A percentile compares a stretch with the other conserved stretches of the same genome.
Evolutionary conservation across 1,140 invertebrate genomes (phyloP).

Genomic region (Hyles euphorbiae): DNA sequence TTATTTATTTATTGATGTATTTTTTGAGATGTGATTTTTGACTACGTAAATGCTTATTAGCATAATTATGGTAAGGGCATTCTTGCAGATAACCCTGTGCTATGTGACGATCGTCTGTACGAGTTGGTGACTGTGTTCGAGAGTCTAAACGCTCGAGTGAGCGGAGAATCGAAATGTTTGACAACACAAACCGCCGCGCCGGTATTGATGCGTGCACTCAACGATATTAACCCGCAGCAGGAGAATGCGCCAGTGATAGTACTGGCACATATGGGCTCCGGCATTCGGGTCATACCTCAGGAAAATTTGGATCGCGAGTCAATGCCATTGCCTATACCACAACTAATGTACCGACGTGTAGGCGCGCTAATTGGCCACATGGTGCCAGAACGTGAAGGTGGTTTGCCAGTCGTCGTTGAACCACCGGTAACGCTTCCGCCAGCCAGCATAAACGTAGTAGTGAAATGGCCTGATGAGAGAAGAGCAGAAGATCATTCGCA

Average conservation of each 20-base stretch:
- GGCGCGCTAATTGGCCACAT: conserved; percentile 59
- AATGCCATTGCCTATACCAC: conserved; percentile 22
- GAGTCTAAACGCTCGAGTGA: conserved; percentile 81
- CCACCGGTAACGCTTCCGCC: conserved; percentile 63
- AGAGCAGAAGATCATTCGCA: conserved; percentile 33
- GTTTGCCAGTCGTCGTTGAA: conserved; percentile 63
- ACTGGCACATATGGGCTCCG: conserved; percentile 36
- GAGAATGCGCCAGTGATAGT: conserved; percentile 41
- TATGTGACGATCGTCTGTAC: conserved; percentile 82
- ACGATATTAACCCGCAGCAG: conserved; percentile 51
- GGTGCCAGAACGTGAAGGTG: conserved; percentile 64
- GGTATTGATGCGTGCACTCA: conserved; percentile 62
- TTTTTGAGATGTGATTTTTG: neutral
- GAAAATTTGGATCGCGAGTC: conserved; percentile 26
- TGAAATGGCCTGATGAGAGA: conserved; percentile 55
- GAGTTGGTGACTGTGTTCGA: conserved; percentile 81
- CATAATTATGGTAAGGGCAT: conserved; percentile 2
- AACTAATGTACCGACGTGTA: conserved; percentile 50
- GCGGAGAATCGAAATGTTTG: conserved; percentile 76
- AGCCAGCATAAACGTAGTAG: conserved; percentile 42
- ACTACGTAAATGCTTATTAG: neutral
- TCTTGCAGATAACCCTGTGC: conserved; percentile 83
- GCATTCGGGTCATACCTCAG: conserved; percentile 17
- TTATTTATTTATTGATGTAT: neutral
- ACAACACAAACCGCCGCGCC: conserved; percentile 69